A percentile compares a stretch with the other conserved stretches of the same genome.
Evolutionary conservation across 1,140 invertebrate species (phyloP).

Genomic region (Heliconius eleuchia): DNA sequence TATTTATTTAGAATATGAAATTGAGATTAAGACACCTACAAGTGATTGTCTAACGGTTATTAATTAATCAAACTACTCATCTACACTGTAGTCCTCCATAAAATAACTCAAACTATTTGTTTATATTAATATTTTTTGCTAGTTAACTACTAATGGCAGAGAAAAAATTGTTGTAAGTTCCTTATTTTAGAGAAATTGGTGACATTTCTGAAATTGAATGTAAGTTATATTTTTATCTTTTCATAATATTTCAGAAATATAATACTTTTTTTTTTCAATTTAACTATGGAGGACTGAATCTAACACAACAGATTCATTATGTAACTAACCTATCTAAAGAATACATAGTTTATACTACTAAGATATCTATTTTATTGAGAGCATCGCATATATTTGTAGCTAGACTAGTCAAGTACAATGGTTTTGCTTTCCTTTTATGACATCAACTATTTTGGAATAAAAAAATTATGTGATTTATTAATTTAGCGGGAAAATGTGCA

Average conservation of each 20-base stretch:
- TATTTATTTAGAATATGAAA: slow-evolving; percentile 63
- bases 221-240: too few species aligned
- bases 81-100: slow-evolving; percentile 13
- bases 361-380: background rate
- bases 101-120: slow-evolving; percentile 2
- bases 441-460: too few species aligned
- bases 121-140: background rate
- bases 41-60: slow-evolving; percentile 43
- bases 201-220: too few species aligned
- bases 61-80: slow-evolving; percentile 21
- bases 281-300: slow-evolving; percentile 10
- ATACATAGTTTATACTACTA: slow-evolving; percentile 19
- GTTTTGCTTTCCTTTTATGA: too few species aligned
- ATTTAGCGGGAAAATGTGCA: background rate
- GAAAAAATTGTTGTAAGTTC: background rate
- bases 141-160: background rate
- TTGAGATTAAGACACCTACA: slow-evolving; percentile 54
- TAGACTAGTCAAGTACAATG: background rate
- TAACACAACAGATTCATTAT: slow-evolving; percentile 19
- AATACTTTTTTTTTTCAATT: background rate
- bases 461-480: background rate
- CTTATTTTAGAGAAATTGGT: background rate
- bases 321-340: slow-evolving; percentile 23
- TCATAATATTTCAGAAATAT: background rate
- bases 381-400: background rate